Percentiles rank a stretch among this genome's conserved stretches.
Conservation (phyloP, 2,797 vertebrate species). For the Phalloptychus januarius region DNA sequence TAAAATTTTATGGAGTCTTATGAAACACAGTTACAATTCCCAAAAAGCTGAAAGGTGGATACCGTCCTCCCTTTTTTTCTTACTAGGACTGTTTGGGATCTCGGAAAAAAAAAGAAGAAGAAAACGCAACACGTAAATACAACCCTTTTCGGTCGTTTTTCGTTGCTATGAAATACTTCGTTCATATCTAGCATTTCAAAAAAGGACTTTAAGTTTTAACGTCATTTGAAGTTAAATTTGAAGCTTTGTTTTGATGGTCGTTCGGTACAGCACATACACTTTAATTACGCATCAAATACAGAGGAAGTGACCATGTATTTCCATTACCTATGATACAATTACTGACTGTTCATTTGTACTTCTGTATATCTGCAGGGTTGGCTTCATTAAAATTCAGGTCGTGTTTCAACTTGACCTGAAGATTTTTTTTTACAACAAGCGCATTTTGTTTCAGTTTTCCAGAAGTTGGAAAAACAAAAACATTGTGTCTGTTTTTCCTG, state of each 20-base stretch:
- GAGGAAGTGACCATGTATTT: constrained; percentile 52
- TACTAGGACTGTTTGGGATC: constrained; percentile 11
- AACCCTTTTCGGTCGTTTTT: constrained; percentile 17
- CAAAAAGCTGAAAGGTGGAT: constrained; percentile 12
- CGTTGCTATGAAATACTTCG: background rate
- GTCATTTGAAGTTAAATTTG: background rate
- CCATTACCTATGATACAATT: constrained; percentile 53
- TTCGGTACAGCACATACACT: constrained; percentile 29
- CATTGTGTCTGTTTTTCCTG: background rate
- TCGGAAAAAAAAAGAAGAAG: constrained; percentile 16
- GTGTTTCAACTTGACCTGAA: constrained; percentile 31
- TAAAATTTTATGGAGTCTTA: constrained; percentile 55
- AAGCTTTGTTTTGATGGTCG: constrained; percentile 1
- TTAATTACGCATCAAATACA: constrained; percentile 37
- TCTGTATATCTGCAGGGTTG: constrained; percentile 25
- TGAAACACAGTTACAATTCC: constrained; percentile 26
- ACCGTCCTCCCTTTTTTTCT: constrained; percentile 6
- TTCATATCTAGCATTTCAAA: background rate
- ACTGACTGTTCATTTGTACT: constrained; percentile 35
- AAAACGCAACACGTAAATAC: background rate
- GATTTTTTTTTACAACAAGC: constrained; percentile 22
- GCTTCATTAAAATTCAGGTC: constrained; percentile 28
- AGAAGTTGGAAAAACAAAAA: constrained; percentile 1
- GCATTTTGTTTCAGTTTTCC: background rate
- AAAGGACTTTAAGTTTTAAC: background rate